Evolutionary conservation across 2,113 vertebrate genomes (phyloP), one percentile per base, ranked within the genome.

Genomic region (Perca fluviatilis): DNA sequence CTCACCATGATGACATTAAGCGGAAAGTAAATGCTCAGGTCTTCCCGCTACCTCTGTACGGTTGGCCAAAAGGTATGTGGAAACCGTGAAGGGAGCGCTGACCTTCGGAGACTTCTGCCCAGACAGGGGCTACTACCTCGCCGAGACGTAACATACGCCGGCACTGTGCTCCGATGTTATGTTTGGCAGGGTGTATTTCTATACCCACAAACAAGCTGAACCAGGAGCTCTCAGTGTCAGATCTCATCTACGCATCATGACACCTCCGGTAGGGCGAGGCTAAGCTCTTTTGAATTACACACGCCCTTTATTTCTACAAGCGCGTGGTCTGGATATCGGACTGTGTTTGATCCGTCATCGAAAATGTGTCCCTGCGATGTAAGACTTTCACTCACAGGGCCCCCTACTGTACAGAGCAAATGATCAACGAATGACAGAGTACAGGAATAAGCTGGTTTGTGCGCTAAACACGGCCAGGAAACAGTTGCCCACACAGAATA

Each of bases 141-240:
- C 65, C 25, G 62, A 2, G 70, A 81, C 0, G 58, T 0, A 82
- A 76, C 50, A n/a, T n/a, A 82, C 80, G 1, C 73, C 80, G 0
- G 80, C 80, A 1, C 16, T 82, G 4, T 82, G 72, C n/a, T 61
- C 4, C 0, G 71, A 56, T 1, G 49, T 76, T 2, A 82, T 76
- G 80, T 82, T 75, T 1, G 80, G 72, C 1, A 13, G 80, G 15
- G 4, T 75, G 23, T 82, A 76, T 25, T 80, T 82, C 4, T n/a
- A 2, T 82, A 0, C 64, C 63, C 0, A 5, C 1, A 6, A 8
- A 23, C 0, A 72, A 81, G n/a, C 1, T 47, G n/a, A 27, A 72
- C 8, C 0, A 5, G 15, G 2, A 0, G 4, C 6, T 33, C 0
- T 58, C 43, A 0, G 10, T 7, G 1, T 6, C 2, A 4, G 47